Evolutionary conservation across 1,140 invertebrate species (phyloP), one percentile per base, ranked within the genome.

Genomic region (Leptestheria dahalacensis): DNA sequence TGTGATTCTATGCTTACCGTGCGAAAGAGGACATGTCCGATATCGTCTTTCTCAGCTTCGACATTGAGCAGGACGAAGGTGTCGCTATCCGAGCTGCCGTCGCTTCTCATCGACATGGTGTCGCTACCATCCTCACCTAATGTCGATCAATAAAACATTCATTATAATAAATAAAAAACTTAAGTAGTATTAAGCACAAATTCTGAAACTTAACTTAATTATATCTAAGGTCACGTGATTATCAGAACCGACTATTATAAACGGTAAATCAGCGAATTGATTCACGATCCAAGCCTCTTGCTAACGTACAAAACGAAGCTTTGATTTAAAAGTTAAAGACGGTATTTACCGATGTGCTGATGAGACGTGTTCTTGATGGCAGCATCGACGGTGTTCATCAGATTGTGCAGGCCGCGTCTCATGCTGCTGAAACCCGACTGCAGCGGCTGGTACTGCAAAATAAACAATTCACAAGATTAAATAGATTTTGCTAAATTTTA

Each of bases 371-470:
- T 61, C 63, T 82, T 82, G 24, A 88, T 69, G 3, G 84, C 84
- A 18, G 83, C 85, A 71, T 90, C 86, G 51, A 89, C 79, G 4
- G 84, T 86, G 41, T 84, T 85, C 77, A 87, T 86, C 23, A 88
- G 76, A 64, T 79, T 86, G 24, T 78, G 82, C 60, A 88, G 79
- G 3, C 85, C 85, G 68, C 86, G 86, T 63, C 84, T 85, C 81
- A 89, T 60, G 9, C 57, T 59, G 24, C 62, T 68, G 10, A 64
- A 65, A 0, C 64, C 62, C n/a, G 48, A 21, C 20, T 62, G 54
- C 24, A 58, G n/a, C 11, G 23, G 55, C 12, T 10, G 55, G 24
- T 41, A 41, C 33, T 41, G 33, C 33, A 9, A 41, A 59, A 6
- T 11, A 26, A 47, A 82, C n/a, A n/a, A n/a, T n/a, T n/a, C n/a